A percentile compares a stretch with the other conserved stretches of the same genome.
Evolutionary conservation across 1,140 invertebrate genomes (phyloP).

Genomic region (Anthonomus grandis): DNA sequence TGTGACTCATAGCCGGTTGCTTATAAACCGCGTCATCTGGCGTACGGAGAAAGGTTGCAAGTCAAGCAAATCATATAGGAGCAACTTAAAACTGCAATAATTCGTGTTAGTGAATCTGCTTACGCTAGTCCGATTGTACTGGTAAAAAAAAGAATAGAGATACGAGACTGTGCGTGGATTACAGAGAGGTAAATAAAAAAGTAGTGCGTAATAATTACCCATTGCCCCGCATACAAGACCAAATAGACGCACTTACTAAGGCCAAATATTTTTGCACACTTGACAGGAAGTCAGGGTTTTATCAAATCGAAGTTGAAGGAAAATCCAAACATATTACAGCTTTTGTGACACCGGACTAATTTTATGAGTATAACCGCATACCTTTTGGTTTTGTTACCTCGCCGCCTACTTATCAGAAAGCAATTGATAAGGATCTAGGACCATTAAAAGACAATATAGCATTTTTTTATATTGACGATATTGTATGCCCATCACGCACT

Average conservation of each 20-base stretch:
- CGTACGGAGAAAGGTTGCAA: too few species aligned
- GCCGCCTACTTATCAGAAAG: constrained; percentile 32
- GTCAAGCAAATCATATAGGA: too few species aligned
- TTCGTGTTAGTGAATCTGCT: too few species aligned
- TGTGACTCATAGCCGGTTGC: too few species aligned
- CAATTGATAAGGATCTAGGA: constrained; percentile 33
- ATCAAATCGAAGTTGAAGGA: constrained; percentile 24
- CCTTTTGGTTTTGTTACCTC: constrained; percentile 38
- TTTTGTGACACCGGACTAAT: constrained; percentile 40
- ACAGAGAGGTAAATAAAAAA: too few species aligned
- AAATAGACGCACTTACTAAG: constrained; percentile 34
- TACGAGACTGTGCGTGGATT: too few species aligned
- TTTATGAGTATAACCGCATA: constrained; percentile 34
- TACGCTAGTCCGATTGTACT: too few species aligned
- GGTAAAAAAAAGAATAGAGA: too few species aligned
- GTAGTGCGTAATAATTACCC: constrained; percentile 42
- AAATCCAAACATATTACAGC: constrained; percentile 38
- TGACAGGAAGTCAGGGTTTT: constrained; percentile 34
- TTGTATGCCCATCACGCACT: constrained; percentile 45
- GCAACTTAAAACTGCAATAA: too few species aligned
- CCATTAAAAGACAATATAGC: constrained; percentile 29
- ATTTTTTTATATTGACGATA: constrained; percentile 35
- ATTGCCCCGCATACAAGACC: constrained; percentile 44
- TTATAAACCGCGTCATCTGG: too few species aligned
- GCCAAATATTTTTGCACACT: constrained; percentile 28